Percentiles rank a stretch among this genome's conserved stretches.
phyloP scores from a whole-genome alignment of 1,140 invertebrate genomes.

The Steinernema khuongi region DNA sequence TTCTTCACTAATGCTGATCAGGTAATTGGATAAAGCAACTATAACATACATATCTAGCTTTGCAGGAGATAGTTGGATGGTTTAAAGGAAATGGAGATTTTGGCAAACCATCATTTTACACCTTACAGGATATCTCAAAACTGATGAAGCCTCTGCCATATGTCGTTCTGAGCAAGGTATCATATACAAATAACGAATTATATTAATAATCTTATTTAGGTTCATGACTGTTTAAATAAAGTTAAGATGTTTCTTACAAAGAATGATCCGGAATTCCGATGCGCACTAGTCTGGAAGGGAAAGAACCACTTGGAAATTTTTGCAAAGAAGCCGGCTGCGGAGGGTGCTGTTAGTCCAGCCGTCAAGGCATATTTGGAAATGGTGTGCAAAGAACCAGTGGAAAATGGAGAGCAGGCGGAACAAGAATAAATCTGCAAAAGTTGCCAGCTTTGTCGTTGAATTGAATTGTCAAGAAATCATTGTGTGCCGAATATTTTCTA shows the following conservation, averaged over 20 bases:
- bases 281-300: conserved; percentile 55
- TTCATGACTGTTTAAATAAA: conserved; percentile 57
- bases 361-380: conserved; percentile 51
- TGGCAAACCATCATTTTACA: conserved; percentile 49
- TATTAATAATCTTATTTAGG: conserved; percentile 36
- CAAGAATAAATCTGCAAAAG: background rate
- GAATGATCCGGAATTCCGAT: conserved; percentile 51
- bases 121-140: conserved; percentile 50
- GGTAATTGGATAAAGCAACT: conserved; percentile 22
- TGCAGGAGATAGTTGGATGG: conserved; percentile 55
- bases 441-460: conserved; percentile 27
- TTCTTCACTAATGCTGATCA: conserved; percentile 53
- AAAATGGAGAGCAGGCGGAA: conserved; percentile 19
- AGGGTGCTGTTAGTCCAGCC: conserved; percentile 46
- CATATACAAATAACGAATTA: background rate
- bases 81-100: conserved; percentile 59
- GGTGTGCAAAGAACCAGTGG: conserved; percentile 51
- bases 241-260: conserved; percentile 51
- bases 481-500: conserved; percentile 13
- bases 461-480: conserved; percentile 17
- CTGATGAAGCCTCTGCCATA: conserved; percentile 57
- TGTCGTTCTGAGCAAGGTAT: conserved; percentile 52
- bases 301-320: conserved; percentile 45
- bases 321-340: conserved; percentile 31
- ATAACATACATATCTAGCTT: background rate